Evolutionary conservation across 2,888 invertebrate species (phyloP), one percentile per base, ranked within the genome.

Genomic region (Mylabris sibirica): DNA sequence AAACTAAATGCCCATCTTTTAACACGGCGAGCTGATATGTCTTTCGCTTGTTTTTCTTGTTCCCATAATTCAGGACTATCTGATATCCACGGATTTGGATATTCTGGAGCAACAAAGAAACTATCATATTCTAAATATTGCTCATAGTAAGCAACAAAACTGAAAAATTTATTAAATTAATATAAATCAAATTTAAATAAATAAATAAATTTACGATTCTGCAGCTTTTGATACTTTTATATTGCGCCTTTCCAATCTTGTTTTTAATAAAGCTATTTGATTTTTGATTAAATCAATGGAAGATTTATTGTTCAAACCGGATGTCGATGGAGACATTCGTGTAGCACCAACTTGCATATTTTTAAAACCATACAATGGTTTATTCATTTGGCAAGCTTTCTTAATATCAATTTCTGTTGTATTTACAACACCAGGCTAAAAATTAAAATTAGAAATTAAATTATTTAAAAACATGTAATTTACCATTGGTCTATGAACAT

Each of bases 381-480:
- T 88, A 74, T 88, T 87, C 83, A 87, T 87, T 30, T 93, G 90
- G 72, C 93, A 98, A 60, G 97, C 91, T 87, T 99, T 99, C 85
- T 96, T 97, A 59, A 99, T 98, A 84, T 99, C 99, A 82, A 99
- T 90, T 85, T 99, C 99, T 0, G 98, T 99, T 0, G 98, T 99
- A 86, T 99, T 99, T 41, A 99, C 98, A 86, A 98, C 98, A 65
- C 99, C 99, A 9, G 99, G 99, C 95, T 96, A 84, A 0, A 85
- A 86, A 72, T 53, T 59, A 65, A 44, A 6, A 34, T 63, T 41
- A 64, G 14, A 34, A 59, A 64, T 30, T 17, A 44, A 38, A 12
- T 34, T 9, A 57, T 64, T 17, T 64, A 34, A 12, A 61, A 60
- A 17, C 41, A 1, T 35, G n/a, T 60, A 64, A 81, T 87, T 87